Conservation (phyloP, 2,113 vertebrate genomes). For the Meriones unguiculatus region DNA sequence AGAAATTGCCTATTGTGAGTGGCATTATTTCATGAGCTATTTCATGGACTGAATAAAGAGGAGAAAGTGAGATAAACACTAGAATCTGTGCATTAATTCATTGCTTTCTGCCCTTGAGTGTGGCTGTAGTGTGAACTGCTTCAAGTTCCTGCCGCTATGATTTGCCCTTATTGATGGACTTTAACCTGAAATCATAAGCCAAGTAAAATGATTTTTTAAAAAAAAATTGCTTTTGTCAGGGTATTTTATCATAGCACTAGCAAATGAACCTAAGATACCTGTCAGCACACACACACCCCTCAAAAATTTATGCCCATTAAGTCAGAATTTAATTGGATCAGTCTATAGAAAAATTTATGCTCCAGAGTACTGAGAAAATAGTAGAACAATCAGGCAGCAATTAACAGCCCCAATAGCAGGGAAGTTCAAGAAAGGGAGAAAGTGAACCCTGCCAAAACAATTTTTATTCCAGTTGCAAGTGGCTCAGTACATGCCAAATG, state of each 20-base stretch:
- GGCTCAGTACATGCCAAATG: neutral
- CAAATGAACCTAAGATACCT: neutral
- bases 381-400: slow-evolving; percentile 41
- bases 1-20: neutral
- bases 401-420: neutral
- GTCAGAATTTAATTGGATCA: slow-evolving; percentile 30
- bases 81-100: neutral
- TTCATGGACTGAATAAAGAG: neutral
- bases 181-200: neutral
- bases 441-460: neutral
- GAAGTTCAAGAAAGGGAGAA: neutral
- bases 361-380: slow-evolving; percentile 22
- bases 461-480: neutral
- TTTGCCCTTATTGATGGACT: neutral
- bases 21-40: neutral
- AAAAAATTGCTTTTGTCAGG: neutral
- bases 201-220: neutral
- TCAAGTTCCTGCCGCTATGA: neutral
- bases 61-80: neutral
- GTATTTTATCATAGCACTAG: neutral
- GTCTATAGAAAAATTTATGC: neutral
- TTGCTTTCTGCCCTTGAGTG: neutral
- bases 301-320: neutral
- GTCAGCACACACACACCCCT: neutral
- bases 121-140: neutral